phyloP scores from a whole-genome alignment of 2,797 vertebrate species.

The Lycodopsis pacificus region DNA sequence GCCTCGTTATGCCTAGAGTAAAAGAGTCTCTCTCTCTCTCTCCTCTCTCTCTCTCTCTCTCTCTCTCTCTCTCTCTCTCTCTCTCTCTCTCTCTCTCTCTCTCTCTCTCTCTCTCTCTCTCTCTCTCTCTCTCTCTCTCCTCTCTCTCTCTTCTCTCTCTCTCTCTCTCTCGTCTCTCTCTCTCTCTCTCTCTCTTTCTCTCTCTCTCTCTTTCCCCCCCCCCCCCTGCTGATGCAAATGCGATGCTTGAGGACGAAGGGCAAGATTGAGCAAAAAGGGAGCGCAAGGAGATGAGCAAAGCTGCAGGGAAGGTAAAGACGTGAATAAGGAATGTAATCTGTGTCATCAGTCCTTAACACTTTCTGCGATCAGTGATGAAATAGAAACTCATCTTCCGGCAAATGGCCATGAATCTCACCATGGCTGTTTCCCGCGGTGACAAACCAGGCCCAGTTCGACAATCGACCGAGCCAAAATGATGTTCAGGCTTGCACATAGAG shows the following conservation, averaged over 20 bases:
- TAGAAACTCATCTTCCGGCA: slow-evolving; percentile 34
- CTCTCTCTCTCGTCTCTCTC: slow-evolving; percentile 6
- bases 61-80: not conserved
- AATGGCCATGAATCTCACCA: slow-evolving; percentile 28
- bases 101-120: slow-evolving; percentile 21
- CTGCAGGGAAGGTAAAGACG: slow-evolving; percentile 51
- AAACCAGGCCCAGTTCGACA: slow-evolving; percentile 16
- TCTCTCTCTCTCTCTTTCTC: slow-evolving; percentile 16
- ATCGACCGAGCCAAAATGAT: slow-evolving; percentile 17
- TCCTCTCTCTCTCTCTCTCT: slow-evolving; percentile 25
- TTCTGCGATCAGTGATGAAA: slow-evolving; percentile 44
- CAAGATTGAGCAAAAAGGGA: slow-evolving; percentile 13
- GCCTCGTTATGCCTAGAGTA: slow-evolving; percentile 54
- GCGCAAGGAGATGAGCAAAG: slow-evolving; percentile 39
- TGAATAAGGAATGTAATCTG: slow-evolving; percentile 42
- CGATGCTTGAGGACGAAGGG: slow-evolving; percentile 48
- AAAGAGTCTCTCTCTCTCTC: slow-evolving; percentile 15
- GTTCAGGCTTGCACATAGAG: slow-evolving; percentile 8
- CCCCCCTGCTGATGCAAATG: slow-evolving; percentile 65
- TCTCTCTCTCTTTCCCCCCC: no score
- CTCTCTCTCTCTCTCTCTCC: no score
- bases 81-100: slow-evolving; percentile 24
- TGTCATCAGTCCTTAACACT: slow-evolving; percentile 50
- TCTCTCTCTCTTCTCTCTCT: no score
- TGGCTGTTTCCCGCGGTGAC: slow-evolving; percentile 28